Conservation (phyloP, 2,888 invertebrate species). For the Catonia carolina region DNA sequence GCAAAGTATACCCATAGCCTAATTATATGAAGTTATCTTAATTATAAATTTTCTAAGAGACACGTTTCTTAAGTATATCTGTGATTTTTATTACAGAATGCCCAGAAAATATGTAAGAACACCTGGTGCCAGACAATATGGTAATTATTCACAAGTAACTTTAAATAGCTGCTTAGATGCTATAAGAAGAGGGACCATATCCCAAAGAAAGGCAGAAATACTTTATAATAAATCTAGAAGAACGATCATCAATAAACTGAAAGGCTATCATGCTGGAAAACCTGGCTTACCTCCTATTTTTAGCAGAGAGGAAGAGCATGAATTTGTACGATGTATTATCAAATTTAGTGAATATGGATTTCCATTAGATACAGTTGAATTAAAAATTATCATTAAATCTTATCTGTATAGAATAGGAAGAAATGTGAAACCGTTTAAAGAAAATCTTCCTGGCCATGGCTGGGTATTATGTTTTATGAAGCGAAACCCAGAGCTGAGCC, state of each 20-base stretch:
- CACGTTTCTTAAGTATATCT: too few species aligned
- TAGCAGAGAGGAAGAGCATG: conserved; percentile 1
- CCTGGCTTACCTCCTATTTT: conserved; percentile 7
- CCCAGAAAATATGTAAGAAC: too few species aligned
- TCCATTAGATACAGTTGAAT: not conserved
- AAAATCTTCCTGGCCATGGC: conserved; percentile 4
- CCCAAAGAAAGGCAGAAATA: not conserved
- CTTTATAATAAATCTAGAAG: not conserved
- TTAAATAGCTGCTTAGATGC: too few species aligned
- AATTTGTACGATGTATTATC: not conserved
- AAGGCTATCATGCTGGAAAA: not conserved
- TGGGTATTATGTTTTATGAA: conserved; percentile 4
- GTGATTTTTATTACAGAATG: too few species aligned
- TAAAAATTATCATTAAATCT: not conserved
- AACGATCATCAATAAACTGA: conserved; percentile 1
- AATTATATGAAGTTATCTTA: too few species aligned
- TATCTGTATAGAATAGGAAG: not conserved
- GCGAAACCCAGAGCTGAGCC: too few species aligned
- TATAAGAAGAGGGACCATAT: not conserved
- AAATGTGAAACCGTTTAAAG: not conserved
- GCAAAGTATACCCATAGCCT: too few species aligned
- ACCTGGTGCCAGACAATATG: too few species aligned
- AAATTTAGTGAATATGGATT: conserved; percentile 5
- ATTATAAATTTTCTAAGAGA: too few species aligned
- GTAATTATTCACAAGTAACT: too few species aligned